Base-by-base conservation (phyloP, 2,113 vertebrate species). In the Mus pahari region DNA sequence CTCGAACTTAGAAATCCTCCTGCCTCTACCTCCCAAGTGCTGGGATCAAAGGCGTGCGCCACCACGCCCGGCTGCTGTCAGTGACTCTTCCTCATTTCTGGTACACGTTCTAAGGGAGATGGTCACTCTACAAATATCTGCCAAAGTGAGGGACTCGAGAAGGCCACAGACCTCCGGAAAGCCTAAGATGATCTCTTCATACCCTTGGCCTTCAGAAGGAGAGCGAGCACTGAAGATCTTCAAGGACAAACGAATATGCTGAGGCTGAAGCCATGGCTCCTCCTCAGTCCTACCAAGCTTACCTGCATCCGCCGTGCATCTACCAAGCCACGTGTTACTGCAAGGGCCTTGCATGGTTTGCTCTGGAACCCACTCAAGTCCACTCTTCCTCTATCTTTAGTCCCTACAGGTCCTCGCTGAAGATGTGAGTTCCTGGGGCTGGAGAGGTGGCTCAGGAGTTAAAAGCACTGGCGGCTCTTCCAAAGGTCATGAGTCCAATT, bases 381-480 rank as follows among this genome's bases (percentile, higher is more conserved):
- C 48, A 64, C 48, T 36, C 64, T 45, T 81, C 68, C 58, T 86
- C 11, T 10, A 89, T 20, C 77, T 53, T 50, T 36, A 66, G 45
- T 55, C 39, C 12, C 45, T 50, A 74, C 24, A 12, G 14, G 17
- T 5, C 19, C 13, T 53, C 50, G 87, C 24, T 60, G 78, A 84
- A 94, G 89, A 64, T 48, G 62, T 71, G 89, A 91, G 36, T 70
- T 90, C 48, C 93, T 83, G 36, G 53, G 13, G 14, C 55, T 55
- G 13, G 55, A 55, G 55, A 17, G 55, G 16, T 55, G 55, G 55
- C 55, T 55, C 55, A 55, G 55, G 13, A 55, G 55, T 55, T 16
- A 55, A 55, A 4, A 16, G 55, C 55, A 55, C 12, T 55, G 55
- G 55, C 55, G 16, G 55, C 55, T 14, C 55, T 55, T 55, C 55